phyloP scores from a whole-genome alignment of 2,888 invertebrate genomes.

The Pyrrhia umbra region DNA sequence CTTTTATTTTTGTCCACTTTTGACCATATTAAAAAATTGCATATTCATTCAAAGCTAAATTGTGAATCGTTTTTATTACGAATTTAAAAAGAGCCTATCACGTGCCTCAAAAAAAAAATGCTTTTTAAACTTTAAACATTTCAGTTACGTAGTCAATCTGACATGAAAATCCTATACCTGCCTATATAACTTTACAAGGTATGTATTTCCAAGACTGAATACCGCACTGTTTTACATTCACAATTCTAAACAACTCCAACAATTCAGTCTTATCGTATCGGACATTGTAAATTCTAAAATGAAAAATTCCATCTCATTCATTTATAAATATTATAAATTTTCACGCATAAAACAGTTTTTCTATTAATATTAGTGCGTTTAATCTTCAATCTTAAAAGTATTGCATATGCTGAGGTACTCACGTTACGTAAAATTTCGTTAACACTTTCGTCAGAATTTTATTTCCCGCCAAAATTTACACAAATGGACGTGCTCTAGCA shows the following conservation, averaged over 20 bases:
- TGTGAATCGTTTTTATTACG: too few species aligned
- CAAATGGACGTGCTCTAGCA: conserved; percentile 31
- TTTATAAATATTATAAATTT: neutral
- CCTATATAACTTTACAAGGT: neutral
- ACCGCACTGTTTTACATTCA: neutral
- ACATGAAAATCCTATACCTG: neutral
- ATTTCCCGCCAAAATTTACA: conserved; percentile 46
- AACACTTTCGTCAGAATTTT: conserved; percentile 18
- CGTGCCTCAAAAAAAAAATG: too few species aligned
- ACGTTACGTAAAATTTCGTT: conserved; percentile 7
- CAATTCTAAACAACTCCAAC: neutral
- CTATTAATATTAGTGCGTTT: too few species aligned
- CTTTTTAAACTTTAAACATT: too few species aligned
- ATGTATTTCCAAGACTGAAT: neutral
- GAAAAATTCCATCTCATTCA: neutral
- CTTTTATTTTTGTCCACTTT: too few species aligned
- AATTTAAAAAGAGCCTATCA: too few species aligned
- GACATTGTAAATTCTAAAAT: neutral
- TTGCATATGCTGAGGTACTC: conserved; percentile 7
- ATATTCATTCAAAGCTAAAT: too few species aligned
- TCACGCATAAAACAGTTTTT: neutral
- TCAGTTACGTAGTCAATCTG: too few species aligned
- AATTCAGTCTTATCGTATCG: neutral
- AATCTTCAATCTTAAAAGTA: neutral
- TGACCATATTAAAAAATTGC: too few species aligned